Conservation (phyloP, 2,888 invertebrate genomes). For the Oeneis ivallda region DNA sequence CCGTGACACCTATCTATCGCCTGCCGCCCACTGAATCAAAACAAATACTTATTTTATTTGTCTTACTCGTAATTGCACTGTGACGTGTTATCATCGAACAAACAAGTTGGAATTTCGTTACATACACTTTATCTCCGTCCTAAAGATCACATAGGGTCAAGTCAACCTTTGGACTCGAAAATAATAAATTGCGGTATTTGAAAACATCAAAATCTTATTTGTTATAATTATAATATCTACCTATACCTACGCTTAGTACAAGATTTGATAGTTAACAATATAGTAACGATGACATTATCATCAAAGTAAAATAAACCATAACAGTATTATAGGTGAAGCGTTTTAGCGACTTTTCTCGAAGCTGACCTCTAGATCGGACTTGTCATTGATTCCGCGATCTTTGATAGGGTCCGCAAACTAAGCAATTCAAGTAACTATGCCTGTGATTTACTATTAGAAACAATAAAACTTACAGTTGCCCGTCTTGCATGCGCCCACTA, state of each 20-base stretch:
- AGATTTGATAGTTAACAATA: too few species aligned
- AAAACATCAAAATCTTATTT: not conserved
- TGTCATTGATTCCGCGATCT: too few species aligned
- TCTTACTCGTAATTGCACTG: conserved; percentile 56
- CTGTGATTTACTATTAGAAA: too few species aligned
- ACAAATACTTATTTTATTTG: conserved; percentile 68
- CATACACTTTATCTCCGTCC: conserved; percentile 45
- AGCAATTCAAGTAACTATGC: too few species aligned
- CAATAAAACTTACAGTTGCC: too few species aligned
- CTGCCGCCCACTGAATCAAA: conserved; percentile 53
- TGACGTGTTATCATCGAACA: conserved; percentile 58
- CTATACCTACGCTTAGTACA: too few species aligned
- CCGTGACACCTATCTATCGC: conserved; percentile 74
- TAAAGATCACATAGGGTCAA: conserved; percentile 35
- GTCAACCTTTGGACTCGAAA: conserved; percentile 50
- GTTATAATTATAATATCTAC: too few species aligned
- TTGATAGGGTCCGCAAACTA: too few species aligned
- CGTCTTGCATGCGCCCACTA: not conserved
- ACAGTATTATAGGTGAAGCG: too few species aligned
- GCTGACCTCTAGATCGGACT: not conserved
- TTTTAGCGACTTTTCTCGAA: conserved; percentile 1
- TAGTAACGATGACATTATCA: too few species aligned
- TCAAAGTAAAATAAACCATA: too few species aligned
- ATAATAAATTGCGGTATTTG: conserved; percentile 13
- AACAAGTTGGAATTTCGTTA: conserved; percentile 38